Conservation (phyloP, 2,113 vertebrate genomes). For the Pterocles orientalis region DNA sequence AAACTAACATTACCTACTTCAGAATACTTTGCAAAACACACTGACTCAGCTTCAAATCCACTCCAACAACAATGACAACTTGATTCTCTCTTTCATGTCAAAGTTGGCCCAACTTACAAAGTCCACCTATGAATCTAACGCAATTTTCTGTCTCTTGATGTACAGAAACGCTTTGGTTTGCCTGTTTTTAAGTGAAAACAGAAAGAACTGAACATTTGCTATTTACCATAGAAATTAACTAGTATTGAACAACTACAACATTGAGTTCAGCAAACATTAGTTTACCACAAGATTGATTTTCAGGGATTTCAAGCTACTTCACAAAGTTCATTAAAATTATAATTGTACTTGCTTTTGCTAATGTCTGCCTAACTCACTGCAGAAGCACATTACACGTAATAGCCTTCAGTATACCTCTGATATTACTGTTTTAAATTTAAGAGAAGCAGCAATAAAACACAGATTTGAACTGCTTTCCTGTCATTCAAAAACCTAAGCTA, state of each 20-base stretch:
- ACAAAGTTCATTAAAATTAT: not conserved
- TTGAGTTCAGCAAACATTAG: not conserved
- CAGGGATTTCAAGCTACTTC: not conserved
- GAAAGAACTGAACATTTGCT: not conserved
- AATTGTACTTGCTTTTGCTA: not conserved
- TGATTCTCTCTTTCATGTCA: not conserved
- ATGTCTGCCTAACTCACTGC: not conserved
- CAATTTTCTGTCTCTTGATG: not conserved
- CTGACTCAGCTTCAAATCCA: not conserved
- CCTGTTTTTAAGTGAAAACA: not conserved
- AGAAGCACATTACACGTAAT: not conserved
- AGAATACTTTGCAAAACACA: not conserved
- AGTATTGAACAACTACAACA: not conserved
- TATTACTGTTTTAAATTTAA: not conserved
- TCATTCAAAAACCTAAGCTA: not conserved
- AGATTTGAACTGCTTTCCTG: not conserved
- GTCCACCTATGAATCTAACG: not conserved
- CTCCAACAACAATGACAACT: not conserved
- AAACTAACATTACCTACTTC: not conserved
- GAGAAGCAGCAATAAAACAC: not conserved
- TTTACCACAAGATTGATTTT: not conserved
- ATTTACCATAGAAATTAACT: not conserved
- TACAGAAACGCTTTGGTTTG: not conserved
- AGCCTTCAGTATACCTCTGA: not conserved
- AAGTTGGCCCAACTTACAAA: not conserved